Conservation (phyloP, 2,113 vertebrate genomes). For the Danionella cerebrum region DNA sequence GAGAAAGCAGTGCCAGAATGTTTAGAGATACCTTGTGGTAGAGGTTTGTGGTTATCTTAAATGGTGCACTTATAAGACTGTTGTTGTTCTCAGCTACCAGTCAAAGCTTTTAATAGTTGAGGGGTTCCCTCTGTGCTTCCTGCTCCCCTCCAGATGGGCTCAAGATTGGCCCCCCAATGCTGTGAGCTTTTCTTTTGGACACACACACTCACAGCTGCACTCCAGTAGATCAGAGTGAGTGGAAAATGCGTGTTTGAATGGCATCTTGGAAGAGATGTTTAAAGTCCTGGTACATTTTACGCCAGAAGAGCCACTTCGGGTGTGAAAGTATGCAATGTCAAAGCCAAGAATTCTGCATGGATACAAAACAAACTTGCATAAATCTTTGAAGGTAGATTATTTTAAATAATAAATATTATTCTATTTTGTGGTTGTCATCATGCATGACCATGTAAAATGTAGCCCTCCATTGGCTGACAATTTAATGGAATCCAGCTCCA, state of each 20-base stretch:
- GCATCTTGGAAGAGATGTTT: slow-evolving; percentile 24
- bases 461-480: too few relatives aligned
- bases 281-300: slow-evolving; percentile 21
- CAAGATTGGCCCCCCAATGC: slow-evolving; percentile 24
- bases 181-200: slow-evolving; percentile 13
- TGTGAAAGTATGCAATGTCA: background rate
- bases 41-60: slow-evolving; percentile 47
- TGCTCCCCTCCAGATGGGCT: slow-evolving; percentile 23
- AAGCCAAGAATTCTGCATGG: background rate
- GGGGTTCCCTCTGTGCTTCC: slow-evolving; percentile 54
- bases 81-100: slow-evolving; percentile 47
- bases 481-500: too few relatives aligned
- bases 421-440: too few relatives aligned
- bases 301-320: background rate
- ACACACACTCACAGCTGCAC: slow-evolving; percentile 36
- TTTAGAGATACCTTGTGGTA: slow-evolving; percentile 27
- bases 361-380: too few relatives aligned
- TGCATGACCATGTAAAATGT: too few relatives aligned
- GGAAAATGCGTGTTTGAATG: slow-evolving; percentile 38
- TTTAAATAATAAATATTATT: too few relatives aligned
- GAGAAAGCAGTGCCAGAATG: slow-evolving; percentile 23
- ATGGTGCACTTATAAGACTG: slow-evolving; percentile 45
- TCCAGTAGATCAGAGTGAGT: slow-evolving; percentile 15
- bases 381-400: too few relatives aligned
- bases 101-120: slow-evolving; percentile 38